These are phyloP conservation scores for Rhyacophila brunnea DNA, from an alignment of 1,140 invertebrate genomes.

Conservation along the genomic window DNA sequence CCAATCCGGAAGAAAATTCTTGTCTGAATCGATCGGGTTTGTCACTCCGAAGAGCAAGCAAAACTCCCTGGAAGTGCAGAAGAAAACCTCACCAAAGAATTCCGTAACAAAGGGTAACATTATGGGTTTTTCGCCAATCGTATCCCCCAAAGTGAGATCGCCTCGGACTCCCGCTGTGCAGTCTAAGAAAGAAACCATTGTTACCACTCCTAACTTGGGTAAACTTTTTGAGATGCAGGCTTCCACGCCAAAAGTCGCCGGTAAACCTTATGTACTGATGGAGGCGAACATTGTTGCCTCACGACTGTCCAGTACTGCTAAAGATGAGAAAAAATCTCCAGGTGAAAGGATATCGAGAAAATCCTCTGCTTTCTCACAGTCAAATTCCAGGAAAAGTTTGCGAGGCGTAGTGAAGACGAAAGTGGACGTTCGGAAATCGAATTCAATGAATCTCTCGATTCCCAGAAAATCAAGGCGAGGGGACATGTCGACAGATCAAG, in stretches of 20 bases:
- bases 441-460: background rate
- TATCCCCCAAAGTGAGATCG: constrained; percentile 19
- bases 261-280: constrained; percentile 12
- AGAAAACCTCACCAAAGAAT: no score
- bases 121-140: constrained; percentile 23
- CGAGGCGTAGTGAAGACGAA: background rate
- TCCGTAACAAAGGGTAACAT: background rate
- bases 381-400: constrained; percentile 13
- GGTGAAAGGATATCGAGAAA: constrained; percentile 8
- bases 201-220: constrained; percentile 31
- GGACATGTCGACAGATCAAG: constrained; percentile 11
- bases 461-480: background rate
- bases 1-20: no score
- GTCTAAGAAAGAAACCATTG: constrained; percentile 3
- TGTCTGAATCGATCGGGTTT: no score
- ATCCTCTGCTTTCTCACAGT: constrained; percentile 2
- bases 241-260: constrained; percentile 27
- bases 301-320: background rate
- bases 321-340: constrained; percentile 4
- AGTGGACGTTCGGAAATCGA: background rate
- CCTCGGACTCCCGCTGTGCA: constrained; percentile 7
- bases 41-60: no score
- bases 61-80: no score
- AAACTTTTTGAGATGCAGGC: constrained; percentile 25
- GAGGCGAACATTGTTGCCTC: constrained; percentile 3